A percentile compares a stretch with the other conserved stretches of the same genome.
Evolutionary conservation across 2,113 vertebrate species (phyloP).

Genomic region (Haemorhous mexicanus): DNA sequence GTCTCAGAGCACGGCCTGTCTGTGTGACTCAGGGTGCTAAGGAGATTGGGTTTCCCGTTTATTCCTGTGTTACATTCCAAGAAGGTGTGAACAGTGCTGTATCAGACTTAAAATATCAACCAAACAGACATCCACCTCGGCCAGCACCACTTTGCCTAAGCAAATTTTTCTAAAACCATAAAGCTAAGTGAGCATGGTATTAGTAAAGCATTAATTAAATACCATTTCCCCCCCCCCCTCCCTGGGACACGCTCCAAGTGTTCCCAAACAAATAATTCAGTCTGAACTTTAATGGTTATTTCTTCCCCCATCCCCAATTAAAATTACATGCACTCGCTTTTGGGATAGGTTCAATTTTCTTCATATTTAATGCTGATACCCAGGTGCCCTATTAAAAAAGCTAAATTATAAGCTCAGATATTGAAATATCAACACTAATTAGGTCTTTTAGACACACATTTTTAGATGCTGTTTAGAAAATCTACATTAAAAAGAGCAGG

Average conservation of each 20-base stretch:
- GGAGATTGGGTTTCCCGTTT: constrained; percentile 36
- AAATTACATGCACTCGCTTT: neutral
- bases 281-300: neutral
- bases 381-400: neutral
- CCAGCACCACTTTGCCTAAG: neutral
- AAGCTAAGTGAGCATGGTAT: neutral
- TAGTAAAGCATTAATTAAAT: neutral
- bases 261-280: neutral
- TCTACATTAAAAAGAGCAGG: neutral
- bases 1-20: neutral
- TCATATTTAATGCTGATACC: neutral
- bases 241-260: neutral
- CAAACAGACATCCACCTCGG: neutral
- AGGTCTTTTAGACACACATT: neutral
- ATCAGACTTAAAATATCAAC: neutral
- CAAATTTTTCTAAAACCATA: neutral
- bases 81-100: constrained; percentile 52
- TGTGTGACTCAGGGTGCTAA: neutral
- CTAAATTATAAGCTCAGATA: neutral
- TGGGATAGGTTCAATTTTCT: neutral
- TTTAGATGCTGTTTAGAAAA: neutral
- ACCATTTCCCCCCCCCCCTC: neutral
- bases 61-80: constrained; percentile 32
- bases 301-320: neutral
- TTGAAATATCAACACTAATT: constrained; percentile 23